Conservation (phyloP, 2,888 invertebrate genomes). For the Lasioglossum marginatum region DNA sequence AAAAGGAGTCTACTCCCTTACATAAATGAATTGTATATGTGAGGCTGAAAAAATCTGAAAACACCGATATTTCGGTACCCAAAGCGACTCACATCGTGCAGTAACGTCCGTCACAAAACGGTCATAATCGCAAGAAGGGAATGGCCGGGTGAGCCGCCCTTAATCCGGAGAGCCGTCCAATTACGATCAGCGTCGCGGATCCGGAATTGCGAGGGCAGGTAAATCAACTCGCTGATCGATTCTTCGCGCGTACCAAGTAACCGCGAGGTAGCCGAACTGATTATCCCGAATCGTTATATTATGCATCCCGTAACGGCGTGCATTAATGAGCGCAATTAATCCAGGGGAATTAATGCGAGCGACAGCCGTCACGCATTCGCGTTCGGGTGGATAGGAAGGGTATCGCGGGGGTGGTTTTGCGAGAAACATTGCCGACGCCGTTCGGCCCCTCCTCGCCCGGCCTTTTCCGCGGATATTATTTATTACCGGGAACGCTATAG, state of each 20-base stretch:
- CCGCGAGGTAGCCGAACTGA: background rate
- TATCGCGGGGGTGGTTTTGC: background rate
- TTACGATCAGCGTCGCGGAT: background rate
- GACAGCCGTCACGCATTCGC: constrained; percentile 67
- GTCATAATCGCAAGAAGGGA: background rate
- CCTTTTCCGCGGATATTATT: constrained; percentile 55
- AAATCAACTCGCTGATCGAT: constrained; percentile 12
- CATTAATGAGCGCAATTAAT: constrained; percentile 78
- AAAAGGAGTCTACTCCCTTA: too few relatives aligned
- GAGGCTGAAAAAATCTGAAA: background rate
- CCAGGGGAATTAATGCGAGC: constrained; percentile 73
- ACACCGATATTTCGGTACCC: background rate
- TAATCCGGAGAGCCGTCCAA: background rate
- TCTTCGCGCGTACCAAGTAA: background rate
- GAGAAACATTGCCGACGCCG: constrained; percentile 37
- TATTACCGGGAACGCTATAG: constrained; percentile 30
- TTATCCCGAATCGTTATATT: constrained; percentile 38
- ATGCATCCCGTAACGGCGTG: constrained; percentile 41
- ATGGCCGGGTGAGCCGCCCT: background rate
- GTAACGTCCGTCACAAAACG: background rate
- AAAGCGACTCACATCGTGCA: background rate
- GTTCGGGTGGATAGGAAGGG: background rate
- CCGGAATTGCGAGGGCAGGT: background rate
- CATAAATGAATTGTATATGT: background rate
- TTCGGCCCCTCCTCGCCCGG: constrained; percentile 31